Evolutionary conservation across 2,888 invertebrate genomes (phyloP), one percentile per base, ranked within the genome.

Genomic region (Dyspetes luteomarginatus): DNA sequence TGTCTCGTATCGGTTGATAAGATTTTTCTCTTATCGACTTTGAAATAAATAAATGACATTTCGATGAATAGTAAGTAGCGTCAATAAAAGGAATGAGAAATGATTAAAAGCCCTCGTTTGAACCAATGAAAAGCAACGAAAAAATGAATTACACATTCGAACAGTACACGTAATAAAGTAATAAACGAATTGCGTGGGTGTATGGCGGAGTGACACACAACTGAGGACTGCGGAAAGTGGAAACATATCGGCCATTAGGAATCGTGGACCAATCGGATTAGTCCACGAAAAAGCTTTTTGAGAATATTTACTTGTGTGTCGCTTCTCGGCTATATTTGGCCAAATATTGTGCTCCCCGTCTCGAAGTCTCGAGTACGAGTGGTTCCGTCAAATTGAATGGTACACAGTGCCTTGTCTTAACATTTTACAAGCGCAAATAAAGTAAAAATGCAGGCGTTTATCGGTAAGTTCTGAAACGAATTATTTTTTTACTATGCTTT

Each of bases 241-340:
- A n/a, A 28, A 4, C 48, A 43, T 58, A 58, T 41, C 64, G 30
- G 65, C 64, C 50, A 41, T 79, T 26, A 48, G 36, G 22, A 64
- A 79, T 83, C 87, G 88, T 85, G 88, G 86, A 89, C 91, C 90
- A 91, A 91, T 91, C 82, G 82, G 75, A 78, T 85, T 62, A 82
- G 82, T 90, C 90, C 91, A 91, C 91, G 91, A 91, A 88, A 86
- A 87, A 82, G 72, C 67, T 75, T 58, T 19, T 64, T 69, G 58
- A 43, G 50, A 45, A 65, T 50, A 74, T 45, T 74, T 56, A 62
- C 68, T 78, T 43, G 24, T 62, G 2, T 62, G 77, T 26, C 28
- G 78, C 48, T 48, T 81, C 17, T 30, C 81, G n/a, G 60, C 56
- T 22, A 56, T 43, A 62, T 65, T 22, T 9, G 77, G 80, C 77